A percentile compares a stretch with the other conserved stretches of the same genome.
phyloP scores from a whole-genome alignment of 2,797 vertebrate species.

The Mormyrus proboscirostris region DNA sequence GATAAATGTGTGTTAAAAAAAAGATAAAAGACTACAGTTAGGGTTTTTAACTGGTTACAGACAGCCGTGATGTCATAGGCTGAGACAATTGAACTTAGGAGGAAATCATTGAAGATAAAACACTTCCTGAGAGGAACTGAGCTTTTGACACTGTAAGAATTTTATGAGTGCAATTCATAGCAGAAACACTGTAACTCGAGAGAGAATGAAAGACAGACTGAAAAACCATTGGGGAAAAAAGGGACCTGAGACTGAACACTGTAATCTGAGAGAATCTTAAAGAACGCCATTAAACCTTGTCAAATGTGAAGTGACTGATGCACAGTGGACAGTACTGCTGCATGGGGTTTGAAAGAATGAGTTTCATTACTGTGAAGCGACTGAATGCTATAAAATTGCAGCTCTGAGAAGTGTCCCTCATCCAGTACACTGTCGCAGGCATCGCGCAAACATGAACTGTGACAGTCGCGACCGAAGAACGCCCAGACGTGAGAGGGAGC shows the following conservation, averaged over 20 bases:
- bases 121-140: background rate
- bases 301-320: background rate
- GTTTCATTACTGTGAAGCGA: background rate
- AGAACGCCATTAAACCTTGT: background rate
- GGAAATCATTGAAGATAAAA: background rate
- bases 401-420: background rate
- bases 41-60: background rate
- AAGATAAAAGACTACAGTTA: constrained; percentile 31
- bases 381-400: background rate
- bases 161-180: background rate
- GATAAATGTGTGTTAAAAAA: constrained; percentile 2
- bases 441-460: background rate
- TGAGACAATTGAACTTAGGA: background rate
- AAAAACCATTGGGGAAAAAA: background rate
- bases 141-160: constrained; percentile 2
- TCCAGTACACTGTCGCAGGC: background rate
- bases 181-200: background rate
- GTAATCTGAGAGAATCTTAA: background rate
- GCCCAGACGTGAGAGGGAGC: constrained; percentile 2
- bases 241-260: background rate
- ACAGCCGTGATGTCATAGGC: background rate
- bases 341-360: background rate
- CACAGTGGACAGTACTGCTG: background rate
- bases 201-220: background rate
- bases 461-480: constrained; percentile 10